Evolutionary conservation across 2,888 invertebrate genomes (phyloP).

Genomic region (Drosophila lutescens): DNA sequence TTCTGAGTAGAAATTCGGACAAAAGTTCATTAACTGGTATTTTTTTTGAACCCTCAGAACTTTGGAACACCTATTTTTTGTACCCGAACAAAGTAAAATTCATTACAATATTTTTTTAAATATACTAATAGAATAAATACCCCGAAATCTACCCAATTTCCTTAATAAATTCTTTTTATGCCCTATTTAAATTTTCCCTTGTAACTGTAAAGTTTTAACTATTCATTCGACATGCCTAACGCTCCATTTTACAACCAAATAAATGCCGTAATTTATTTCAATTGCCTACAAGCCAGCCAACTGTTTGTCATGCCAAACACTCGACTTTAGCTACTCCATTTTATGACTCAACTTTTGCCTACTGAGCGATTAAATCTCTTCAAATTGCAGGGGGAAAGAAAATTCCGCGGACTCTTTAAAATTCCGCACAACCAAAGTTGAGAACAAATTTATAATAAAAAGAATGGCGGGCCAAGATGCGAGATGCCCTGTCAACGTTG

Average conservation of each 20-base stretch:
- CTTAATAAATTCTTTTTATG: conserved; percentile 1
- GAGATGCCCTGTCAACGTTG: conserved; percentile 34
- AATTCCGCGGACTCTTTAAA: conserved; percentile 54
- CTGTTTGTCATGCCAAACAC: conserved; percentile 60
- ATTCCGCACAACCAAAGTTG: conserved; percentile 50
- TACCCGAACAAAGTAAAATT: background rate
- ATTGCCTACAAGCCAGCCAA: conserved; percentile 18
- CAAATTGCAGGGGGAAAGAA: conserved; percentile 50
- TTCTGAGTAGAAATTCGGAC: background rate
- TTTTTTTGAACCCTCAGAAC: background rate
- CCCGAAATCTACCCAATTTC: too few relatives aligned
- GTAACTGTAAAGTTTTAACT: conserved; percentile 10
- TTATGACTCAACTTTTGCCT: conserved; percentile 42
- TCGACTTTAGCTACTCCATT: conserved; percentile 40
- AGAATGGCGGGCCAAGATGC: conserved; percentile 32
- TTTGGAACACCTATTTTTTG: background rate
- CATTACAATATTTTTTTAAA: too few relatives aligned
- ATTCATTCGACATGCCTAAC: conserved; percentile 18
- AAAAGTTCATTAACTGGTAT: background rate
- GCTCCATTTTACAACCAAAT: conserved; percentile 34
- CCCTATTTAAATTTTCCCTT: background rate
- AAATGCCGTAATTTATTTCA: conserved; percentile 49
- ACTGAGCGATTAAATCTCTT: conserved; percentile 31
- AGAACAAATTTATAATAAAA: conserved; percentile 25
- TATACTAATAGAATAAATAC: background rate